Evolutionary conservation across 2,797 vertebrate genomes (phyloP), one percentile per base, ranked within the genome.

Genomic region (Threskiornis aethiopicus): DNA sequence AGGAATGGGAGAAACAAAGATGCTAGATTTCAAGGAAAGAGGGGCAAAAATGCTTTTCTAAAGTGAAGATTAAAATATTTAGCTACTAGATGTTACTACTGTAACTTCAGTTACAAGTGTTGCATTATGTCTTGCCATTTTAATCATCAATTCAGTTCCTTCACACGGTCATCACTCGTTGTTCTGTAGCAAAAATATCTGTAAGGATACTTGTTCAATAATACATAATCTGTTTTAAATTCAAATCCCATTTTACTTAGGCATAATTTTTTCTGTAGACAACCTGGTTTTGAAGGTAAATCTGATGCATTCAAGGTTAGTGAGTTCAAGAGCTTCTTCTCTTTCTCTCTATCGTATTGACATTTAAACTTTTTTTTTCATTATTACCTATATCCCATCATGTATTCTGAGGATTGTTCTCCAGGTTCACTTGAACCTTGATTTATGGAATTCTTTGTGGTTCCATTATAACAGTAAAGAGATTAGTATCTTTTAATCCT

Each of bases 401-500:
- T 5, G 37, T 58, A 72, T 44, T 89, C 79, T 57, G 28, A 96
- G 83, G 67, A 84, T 49, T 94, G 24, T 87, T 87, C 61, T 90
- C 75, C 26, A 39, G 35, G 62, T 93, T 95, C 71, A 93, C 44
- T 88, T 47, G 92, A 65, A 73, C 52, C 57, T 93, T 96, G 83
- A 96, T 93, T 95, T 89, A 85, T 91, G 39, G 46, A 94, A 91
- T 92, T 81, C 51, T 93, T 90, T 95, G 71, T 94, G 79, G 54
- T 76, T 96, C 31, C 24, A 83, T 97, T 96, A 77, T 52, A 87
- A 44, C 7, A 42, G 33, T 58, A 95, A 96, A 96, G 76, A 95
- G 28, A 96, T 84, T 9, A 94, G 39, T 94, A 80, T 90, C 11
- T 97, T 97, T 94, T 92, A 96, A 90, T 83, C 84, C 26, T 84